Evolutionary conservation across 2,113 vertebrate species (phyloP).

Genomic region (Gymnobelideus leadbeateri): DNA sequence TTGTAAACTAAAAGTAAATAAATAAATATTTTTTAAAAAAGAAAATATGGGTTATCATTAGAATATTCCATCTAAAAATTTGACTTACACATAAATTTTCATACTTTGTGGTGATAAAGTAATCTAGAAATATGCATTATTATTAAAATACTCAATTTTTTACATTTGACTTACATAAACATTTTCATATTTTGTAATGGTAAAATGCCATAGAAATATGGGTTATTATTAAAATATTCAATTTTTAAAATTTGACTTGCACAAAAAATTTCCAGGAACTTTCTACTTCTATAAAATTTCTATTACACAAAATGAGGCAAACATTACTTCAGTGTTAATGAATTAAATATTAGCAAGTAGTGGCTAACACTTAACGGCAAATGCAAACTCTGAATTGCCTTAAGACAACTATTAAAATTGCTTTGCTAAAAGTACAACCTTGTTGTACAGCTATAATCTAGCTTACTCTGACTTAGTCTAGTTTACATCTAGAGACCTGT

Average conservation of each 20-base stretch:
- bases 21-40: no score
- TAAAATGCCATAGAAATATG: background rate
- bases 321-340: background rate
- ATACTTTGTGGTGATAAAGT: background rate
- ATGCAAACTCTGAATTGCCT: background rate
- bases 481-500: background rate
- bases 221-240: background rate
- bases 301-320: background rate
- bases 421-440: background rate
- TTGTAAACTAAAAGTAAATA: no score
- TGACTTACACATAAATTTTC: background rate
- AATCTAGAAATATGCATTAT: no score
- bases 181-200: no score
- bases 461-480: background rate
- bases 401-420: background rate
- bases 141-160: no score
- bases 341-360: background rate
- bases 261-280: background rate
- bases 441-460: background rate
- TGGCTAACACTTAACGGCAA: background rate
- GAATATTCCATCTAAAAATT: background rate
- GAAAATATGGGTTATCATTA: background rate
- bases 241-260: background rate
- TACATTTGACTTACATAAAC: no score
- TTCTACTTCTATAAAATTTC: background rate